A percentile compares a stretch with the other conserved stretches of the same genome.
Evolutionary conservation across 2,113 vertebrate genomes (phyloP).

Genomic region (Xiphias gladius): DNA sequence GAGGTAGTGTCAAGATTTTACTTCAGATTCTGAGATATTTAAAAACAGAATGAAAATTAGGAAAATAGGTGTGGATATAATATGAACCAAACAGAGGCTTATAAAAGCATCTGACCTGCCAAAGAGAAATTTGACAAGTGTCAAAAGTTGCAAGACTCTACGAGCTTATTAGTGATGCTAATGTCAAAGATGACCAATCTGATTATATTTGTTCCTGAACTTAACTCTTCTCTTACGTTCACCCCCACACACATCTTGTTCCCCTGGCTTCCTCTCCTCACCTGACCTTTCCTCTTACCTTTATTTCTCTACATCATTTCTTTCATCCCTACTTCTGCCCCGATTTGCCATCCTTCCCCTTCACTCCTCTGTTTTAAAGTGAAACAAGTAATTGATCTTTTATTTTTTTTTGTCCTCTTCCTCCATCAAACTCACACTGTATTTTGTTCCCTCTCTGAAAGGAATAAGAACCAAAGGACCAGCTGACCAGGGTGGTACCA

Average conservation of each 20-base stretch:
- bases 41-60: too few species aligned
- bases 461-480: constrained; percentile 28
- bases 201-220: too few species aligned
- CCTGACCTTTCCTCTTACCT: constrained; percentile 9
- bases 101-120: too few species aligned
- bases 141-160: too few species aligned
- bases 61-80: too few species aligned
- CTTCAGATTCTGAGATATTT: too few species aligned
- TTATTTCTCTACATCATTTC: constrained; percentile 7
- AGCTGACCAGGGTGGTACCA: constrained; percentile 5
- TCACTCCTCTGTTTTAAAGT: constrained; percentile 26
- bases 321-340: background rate
- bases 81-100: too few species aligned
- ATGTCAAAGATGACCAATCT: too few species aligned
- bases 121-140: too few species aligned
- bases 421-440: constrained; percentile 4
- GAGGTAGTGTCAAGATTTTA: too few species aligned
- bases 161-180: too few species aligned
- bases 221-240: background rate
- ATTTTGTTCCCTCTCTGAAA: constrained; percentile 46
- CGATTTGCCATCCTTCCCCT: constrained; percentile 34
- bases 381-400: background rate
- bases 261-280: background rate
- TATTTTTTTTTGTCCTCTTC: background rate
- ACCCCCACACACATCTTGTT: background rate